Evolutionary conservation across 2,797 vertebrate genomes (phyloP), one percentile per base, ranked within the genome.

Genomic region (Chelidonichthys spinosus): DNA sequence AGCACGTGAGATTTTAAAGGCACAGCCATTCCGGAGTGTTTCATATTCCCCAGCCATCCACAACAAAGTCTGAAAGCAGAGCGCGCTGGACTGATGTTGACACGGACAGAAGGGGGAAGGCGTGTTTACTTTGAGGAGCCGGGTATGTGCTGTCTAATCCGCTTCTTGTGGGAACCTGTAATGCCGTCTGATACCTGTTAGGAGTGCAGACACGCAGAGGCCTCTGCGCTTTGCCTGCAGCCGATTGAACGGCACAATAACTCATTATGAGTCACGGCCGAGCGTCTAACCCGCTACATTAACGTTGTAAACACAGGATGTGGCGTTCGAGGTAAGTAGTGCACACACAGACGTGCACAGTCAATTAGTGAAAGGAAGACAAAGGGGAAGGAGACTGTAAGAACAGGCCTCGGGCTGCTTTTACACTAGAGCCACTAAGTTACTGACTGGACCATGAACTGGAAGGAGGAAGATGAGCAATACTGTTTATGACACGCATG

Each of bases 161-260:
- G 49, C 83, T 89, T 92, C 89, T 92, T 93, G 91, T 94, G 91
- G 92, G 92, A 94, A 93, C 90, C 87, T 90, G 85, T 74, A 83
- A 88, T 75, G 82, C 87, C 68, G 91, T 89, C 93, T 93, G 89
- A 84, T 90, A 90, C 92, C 89, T 90, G 91, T 86, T 88, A 84
- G 82, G 81, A 91, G 85, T 46, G 62, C 83, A 90, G 87, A 91
- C 89, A 79, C 70, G 58, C 65, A 72, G 83, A 76, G 84, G 81
- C 83, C 71, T 56, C 77, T 1, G 18, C 42, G 42, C 65, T 79
- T 62, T 40, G 89, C 86, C 89, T 25, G 37, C 43, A 59, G 90
- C 67, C 14, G 4, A 79, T 82, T 4, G 73, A 79, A 69, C 37
- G 39, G 72, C 40, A 78, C 86, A 84, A 80, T 88, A 89, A 92